Percentiles rank a stretch among this genome's conserved stretches.
Conservation (phyloP, 2,113 vertebrate species). For the Triplophysa dalaica region DNA sequence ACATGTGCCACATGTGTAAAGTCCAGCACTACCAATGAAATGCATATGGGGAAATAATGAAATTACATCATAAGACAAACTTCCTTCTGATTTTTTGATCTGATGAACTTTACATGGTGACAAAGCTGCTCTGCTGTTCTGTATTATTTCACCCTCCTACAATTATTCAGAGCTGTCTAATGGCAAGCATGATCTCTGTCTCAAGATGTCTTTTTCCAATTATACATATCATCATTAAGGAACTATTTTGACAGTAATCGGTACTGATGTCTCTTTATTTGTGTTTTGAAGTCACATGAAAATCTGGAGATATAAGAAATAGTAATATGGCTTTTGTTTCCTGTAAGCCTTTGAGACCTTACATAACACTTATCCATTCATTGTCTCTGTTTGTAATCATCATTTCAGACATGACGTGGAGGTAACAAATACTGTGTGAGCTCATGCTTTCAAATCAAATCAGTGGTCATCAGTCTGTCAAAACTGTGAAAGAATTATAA, state of each 20-base stretch:
- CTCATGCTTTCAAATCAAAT: not conserved
- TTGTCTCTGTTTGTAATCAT: constrained; percentile 35
- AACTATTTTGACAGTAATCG: constrained; percentile 3
- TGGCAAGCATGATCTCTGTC: not conserved
- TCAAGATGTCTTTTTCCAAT: not conserved
- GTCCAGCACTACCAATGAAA: constrained; percentile 28
- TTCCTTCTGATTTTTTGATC: constrained; percentile 28
- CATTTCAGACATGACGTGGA: constrained; percentile 28
- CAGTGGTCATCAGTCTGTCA: not conserved
- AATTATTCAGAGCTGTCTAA: constrained; percentile 9
- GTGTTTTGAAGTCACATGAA: constrained; percentile 48
- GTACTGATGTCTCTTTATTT: constrained; percentile 14
- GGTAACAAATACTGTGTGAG: not conserved
- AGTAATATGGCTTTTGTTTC: not conserved
- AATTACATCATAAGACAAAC: constrained; percentile 11
- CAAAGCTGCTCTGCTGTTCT: not conserved
- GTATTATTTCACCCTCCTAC: constrained; percentile 6
- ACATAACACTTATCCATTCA: not conserved
- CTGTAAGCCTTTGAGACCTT: not conserved
- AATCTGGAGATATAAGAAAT: constrained; percentile 3
- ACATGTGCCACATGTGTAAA: not conserved
- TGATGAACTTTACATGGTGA: constrained; percentile 12
- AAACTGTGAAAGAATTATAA: not conserved
- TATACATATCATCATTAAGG: not conserved
- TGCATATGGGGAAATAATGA: constrained; percentile 29